Conservation (phyloP, 2,113 vertebrate genomes). For the Sapajus apella region DNA sequence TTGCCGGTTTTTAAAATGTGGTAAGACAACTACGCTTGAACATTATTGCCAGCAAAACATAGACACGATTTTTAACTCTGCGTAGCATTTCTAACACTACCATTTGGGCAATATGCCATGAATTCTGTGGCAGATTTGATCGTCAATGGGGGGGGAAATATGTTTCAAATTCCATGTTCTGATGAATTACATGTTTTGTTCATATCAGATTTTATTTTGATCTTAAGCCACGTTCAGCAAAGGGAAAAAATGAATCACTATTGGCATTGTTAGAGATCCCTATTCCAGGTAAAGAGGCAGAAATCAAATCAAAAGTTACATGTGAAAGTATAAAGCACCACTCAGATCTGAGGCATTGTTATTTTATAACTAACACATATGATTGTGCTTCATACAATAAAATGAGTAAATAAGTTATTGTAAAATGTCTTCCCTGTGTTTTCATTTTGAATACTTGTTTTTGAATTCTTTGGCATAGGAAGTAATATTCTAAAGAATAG, state of each 20-base stretch:
- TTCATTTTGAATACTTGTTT: constrained; percentile 27
- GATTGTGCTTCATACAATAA: not conserved
- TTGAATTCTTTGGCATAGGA: not conserved
- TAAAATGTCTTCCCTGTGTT: not conserved
- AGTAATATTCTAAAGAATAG: not conserved
- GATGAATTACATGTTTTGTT: not conserved
- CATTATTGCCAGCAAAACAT: constrained; percentile 36
- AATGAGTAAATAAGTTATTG: too few relatives aligned
- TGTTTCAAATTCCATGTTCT: not conserved
- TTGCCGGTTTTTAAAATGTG: constrained; percentile 60
- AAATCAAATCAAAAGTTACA: not conserved
- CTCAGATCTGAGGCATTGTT: not conserved
- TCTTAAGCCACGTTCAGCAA: not conserved
- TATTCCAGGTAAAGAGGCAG: not conserved
- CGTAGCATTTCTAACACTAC: constrained; percentile 1
- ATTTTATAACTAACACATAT: not conserved
- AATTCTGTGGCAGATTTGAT: constrained; percentile 17
- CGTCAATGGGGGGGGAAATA: not conserved
- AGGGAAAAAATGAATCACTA: not conserved
- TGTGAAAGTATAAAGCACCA: not conserved
- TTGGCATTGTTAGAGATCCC: not conserved
- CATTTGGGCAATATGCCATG: constrained; percentile 17
- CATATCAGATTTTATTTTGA: constrained; percentile 30
- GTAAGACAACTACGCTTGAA: constrained; percentile 25
- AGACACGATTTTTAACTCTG: constrained; percentile 47